Evolutionary conservation across 2,888 invertebrate species (phyloP).

Genomic region (Mimumesa dahlbomi): DNA sequence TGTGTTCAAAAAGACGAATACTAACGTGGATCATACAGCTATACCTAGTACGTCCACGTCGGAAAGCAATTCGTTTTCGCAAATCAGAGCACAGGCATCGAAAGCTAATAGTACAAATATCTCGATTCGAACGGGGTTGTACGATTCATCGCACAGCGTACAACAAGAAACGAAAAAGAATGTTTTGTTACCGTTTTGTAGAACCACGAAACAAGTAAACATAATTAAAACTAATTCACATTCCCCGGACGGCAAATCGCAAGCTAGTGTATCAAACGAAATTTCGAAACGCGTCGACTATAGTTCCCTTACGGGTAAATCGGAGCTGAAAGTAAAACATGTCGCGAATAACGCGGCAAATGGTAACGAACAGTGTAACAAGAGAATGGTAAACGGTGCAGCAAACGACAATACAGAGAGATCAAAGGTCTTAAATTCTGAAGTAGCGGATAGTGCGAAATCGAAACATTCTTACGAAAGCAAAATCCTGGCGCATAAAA

Average conservation of each 20-base stretch:
- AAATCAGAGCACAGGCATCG: conserved; percentile 38
- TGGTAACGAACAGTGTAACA: too few species aligned
- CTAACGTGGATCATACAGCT: conserved; percentile 23
- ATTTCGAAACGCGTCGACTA: conserved; percentile 34
- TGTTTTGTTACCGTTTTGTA: conserved; percentile 39
- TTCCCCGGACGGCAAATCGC: conserved; percentile 8
- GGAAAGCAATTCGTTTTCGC: conserved; percentile 30
- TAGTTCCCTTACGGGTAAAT: conserved; percentile 2
- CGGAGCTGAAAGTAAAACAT: too few species aligned
- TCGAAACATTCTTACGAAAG: conserved; percentile 7
- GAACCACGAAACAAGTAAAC: conserved; percentile 40
- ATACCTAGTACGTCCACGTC: conserved; percentile 14
- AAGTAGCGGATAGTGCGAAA: conserved; percentile 7
- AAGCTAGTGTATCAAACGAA: conserved; percentile 11
- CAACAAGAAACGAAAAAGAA: conserved; percentile 67
- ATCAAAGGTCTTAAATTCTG: conserved; percentile 11
- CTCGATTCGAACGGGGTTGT: conserved; percentile 76
- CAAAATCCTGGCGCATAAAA: too few species aligned
- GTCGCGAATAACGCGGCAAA: too few species aligned
- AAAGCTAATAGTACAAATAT: conserved; percentile 74
- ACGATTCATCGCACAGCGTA: conserved; percentile 71
- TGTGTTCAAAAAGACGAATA: conserved; percentile 51
- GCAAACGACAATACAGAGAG: conserved; percentile 19
- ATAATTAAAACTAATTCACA: conserved; percentile 31
- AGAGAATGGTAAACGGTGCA: too few species aligned